Base-by-base conservation (phyloP, 2,888 invertebrate species). In the Tuberolachnus salignus region DNA sequence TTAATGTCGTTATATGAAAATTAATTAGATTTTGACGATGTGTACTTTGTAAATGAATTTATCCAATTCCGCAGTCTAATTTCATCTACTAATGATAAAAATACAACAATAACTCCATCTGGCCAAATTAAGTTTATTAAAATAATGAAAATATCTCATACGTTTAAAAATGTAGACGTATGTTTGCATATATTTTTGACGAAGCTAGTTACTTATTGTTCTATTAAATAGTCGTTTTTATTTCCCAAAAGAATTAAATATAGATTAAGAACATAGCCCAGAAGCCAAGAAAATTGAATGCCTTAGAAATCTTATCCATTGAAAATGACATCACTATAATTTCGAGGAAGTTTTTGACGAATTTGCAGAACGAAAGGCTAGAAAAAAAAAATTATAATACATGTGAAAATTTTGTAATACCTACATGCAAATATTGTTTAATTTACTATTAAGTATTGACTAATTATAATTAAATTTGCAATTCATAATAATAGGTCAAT, bases 1-100 rank as follows among this genome's bases (percentile, higher is more conserved):
- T 66, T 66, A 66, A 66, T 66, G 46, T 66, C 46, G 46, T 46
- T 66, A 23, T 66, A 66, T 66, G 49, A 66, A 66, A 66, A 66
- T 66, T 14, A 66, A 66, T 46, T 66, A 46, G 66, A 66, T 66
- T 46, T 66, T 66, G 66, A 49, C 49, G 66, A 46, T 49, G 23
- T 23, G 66, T n/a, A n/a, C 49, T 66, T 46, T 16, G 66, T 64
- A 66, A 23, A 66, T 23, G 49, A 66, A 66, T 66, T 66, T 66
- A 66, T 66, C 49, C 23, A 66, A 66, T 66, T 49, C 49, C 66
- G 21, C 46, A 49, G 66, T 66, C 46, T 46, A 46, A 66, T 23
- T 66, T 16, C 16, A 66, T 66, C 66, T 66, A 66, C 49, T 23
- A 66, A 66, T 23, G 49, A 66, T 49, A 66, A 49, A 23, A 66